A percentile compares a stretch with the other conserved stretches of the same genome.
Evolutionary conservation across 2,113 vertebrate species (phyloP).

Genomic region (Catagonus wagneri): DNA sequence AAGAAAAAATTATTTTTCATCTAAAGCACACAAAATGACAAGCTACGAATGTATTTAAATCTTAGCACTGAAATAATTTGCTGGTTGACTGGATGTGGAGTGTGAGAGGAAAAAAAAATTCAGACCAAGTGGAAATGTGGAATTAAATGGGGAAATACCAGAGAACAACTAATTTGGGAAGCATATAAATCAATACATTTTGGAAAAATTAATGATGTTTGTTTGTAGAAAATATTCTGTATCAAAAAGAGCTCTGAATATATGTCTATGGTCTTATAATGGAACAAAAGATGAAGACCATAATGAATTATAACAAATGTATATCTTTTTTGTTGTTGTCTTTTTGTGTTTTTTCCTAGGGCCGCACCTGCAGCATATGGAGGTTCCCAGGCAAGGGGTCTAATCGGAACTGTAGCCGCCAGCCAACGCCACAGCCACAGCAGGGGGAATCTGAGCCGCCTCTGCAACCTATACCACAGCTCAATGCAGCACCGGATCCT

Average conservation of each 20-base stretch:
- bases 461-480: too few species aligned
- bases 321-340: too few species aligned
- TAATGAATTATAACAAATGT: conserved; percentile 37
- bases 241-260: conserved; percentile 73
- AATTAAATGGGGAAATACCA: neutral
- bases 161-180: neutral
- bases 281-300: conserved; percentile 30
- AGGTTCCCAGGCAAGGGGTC: too few species aligned
- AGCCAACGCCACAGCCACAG: too few species aligned
- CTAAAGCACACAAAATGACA: neutral
- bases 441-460: too few species aligned
- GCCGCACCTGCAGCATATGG: too few species aligned
- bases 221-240: conserved; percentile 62
- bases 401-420: too few species aligned
- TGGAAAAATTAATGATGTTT: neutral
- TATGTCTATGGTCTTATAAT: conserved; percentile 65
- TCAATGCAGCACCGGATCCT: too few species aligned
- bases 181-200: neutral
- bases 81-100: neutral
- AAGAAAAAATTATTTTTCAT: neutral
- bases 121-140: neutral
- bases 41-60: neutral
- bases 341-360: too few species aligned
- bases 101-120: neutral
- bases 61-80: neutral